phyloP scores from a whole-genome alignment of 2,797 vertebrate species.

The Taenioides sp. region DNA sequence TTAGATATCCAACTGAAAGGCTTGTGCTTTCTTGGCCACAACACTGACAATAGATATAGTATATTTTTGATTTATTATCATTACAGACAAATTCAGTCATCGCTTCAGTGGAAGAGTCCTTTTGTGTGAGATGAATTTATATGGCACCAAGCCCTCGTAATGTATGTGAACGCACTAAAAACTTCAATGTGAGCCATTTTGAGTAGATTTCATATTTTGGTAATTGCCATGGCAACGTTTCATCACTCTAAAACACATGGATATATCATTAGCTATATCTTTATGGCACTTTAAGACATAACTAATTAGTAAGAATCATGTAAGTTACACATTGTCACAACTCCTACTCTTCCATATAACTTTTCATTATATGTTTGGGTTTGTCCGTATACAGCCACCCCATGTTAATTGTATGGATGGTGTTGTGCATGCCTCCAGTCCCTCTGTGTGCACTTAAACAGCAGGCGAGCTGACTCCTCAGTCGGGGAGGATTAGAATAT shows the following conservation, averaged over 20 bases:
- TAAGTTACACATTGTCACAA: background rate
- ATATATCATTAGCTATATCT: too few relatives aligned
- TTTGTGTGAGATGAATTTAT: background rate
- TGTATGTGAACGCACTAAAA: background rate
- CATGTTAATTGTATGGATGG: background rate
- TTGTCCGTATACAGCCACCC: background rate
- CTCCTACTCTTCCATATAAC: background rate
- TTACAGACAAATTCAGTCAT: background rate
- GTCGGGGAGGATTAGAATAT: slow-evolving; percentile 70
- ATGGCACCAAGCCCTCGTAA: background rate
- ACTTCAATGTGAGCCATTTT: background rate
- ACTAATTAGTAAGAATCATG: too few relatives aligned
- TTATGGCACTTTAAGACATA: too few relatives aligned
- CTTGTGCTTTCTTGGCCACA: slow-evolving; percentile 1
- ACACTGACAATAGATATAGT: slow-evolving; percentile 12
- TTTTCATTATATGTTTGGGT: background rate
- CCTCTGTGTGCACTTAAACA: slow-evolving; percentile 50
- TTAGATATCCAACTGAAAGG: slow-evolving; percentile 37
- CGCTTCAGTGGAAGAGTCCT: background rate
- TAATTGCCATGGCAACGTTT: too few relatives aligned
- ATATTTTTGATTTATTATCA: background rate
- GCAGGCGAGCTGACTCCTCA: slow-evolving; percentile 68
- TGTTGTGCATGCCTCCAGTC: background rate
- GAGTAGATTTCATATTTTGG: too few relatives aligned
- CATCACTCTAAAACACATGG: too few relatives aligned